Base-by-base conservation (phyloP, 2,113 vertebrate species). In the Taurulus bubalis region DNA sequence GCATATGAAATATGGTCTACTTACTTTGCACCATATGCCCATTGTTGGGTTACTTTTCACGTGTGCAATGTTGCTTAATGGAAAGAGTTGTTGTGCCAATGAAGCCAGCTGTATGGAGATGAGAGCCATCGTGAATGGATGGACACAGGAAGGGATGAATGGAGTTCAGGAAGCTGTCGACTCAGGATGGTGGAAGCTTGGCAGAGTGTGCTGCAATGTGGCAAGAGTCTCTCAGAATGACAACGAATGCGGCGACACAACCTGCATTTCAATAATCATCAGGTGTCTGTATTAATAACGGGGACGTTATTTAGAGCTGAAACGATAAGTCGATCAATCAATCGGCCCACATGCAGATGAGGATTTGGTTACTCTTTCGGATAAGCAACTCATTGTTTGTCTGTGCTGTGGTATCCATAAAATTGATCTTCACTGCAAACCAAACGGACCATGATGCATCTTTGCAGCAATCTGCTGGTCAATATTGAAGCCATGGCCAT, bases 101-200 rank as follows among this genome's bases (percentile, higher is more conserved):
- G 63, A 75, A 71, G 83, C 70, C 92, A 94, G 93, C 91, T 94
- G 93, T 85, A 93, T 92, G 91, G 90, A 93, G 87, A 93, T 92
- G 88, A 87, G 91, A 74, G 86, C 47, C 2, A 56, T 38, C 73
- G 63, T 93, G 93, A 92, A 91, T 92, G 82, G 87, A 82, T 71
- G 85, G 91, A 90, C 89, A 85, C 85, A 91, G 90, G 85, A 87
- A 86, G 77, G 82, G 56, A 77, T 90, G 85, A 90, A 89, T 76
- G 81, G 82, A 79, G 80, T 62, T 77, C 91, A 90, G 89, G 90
- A 92, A 88, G 88, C 75, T 80, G 75, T 74, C 55, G 71, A 85
- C 75, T 84, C 66, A 71, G 86, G 82, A 82, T 40, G 70, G 79
- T 32, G 78, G 80, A 90, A 81, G 75, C 34, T 89, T 88, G 87